Conservation (phyloP, 2,888 invertebrate genomes). For the Zygaena filipendulae region DNA sequence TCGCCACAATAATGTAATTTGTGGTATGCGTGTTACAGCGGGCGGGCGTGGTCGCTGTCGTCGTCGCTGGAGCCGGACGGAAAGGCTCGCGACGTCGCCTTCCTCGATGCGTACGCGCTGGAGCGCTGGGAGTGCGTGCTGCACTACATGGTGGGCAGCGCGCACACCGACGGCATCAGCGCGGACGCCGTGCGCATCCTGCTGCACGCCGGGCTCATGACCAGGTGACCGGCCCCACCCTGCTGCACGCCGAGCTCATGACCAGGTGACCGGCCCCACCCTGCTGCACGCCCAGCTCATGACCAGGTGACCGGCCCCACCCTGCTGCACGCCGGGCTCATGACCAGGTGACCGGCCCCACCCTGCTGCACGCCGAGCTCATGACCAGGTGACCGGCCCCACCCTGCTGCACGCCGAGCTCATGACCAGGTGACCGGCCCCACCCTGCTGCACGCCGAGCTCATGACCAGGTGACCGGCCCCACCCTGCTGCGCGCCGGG, state of each 20-base stretch:
- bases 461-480: no score
- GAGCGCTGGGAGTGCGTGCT: slow-evolving; percentile 97
- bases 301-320: not conserved
- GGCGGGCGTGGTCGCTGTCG: slow-evolving; percentile 90
- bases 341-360: not conserved
- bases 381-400: no score
- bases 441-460: no score
- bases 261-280: not conserved
- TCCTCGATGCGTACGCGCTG: slow-evolving; percentile 90
- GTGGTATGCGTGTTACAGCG: no score
- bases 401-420: no score
- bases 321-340: not conserved
- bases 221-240: slow-evolving; percentile 62
- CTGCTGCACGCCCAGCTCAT: not conserved
- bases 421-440: no score
- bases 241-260: not conserved
- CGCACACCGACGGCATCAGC: slow-evolving; percentile 90
- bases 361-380: no score
- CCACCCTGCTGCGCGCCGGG: no score
- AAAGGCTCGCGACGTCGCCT: slow-evolving; percentile 87
- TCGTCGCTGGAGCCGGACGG: slow-evolving; percentile 85
- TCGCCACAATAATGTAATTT: no score
- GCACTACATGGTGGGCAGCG: slow-evolving; percentile 95
- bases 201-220: slow-evolving; percentile 94
- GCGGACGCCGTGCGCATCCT: slow-evolving; percentile 95